Conservation (phyloP, 2,888 invertebrate genomes). For the Pammene aurita region DNA sequence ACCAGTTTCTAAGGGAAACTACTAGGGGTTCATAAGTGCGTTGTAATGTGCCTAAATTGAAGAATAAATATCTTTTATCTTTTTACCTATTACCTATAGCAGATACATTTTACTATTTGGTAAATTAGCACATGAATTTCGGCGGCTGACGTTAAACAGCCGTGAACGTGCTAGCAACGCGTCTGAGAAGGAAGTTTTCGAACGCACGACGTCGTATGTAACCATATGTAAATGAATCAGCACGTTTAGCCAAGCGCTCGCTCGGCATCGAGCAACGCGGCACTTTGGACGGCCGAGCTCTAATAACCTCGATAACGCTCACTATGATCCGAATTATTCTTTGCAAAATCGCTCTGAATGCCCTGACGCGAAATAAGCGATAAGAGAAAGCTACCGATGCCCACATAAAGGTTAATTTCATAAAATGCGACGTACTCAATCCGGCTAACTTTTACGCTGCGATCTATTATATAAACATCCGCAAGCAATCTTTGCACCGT, state of each 20-base stretch:
- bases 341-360: slow-evolving; percentile 55
- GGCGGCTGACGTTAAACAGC: slow-evolving; percentile 29
- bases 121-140: slow-evolving; percentile 17
- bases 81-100: background rate
- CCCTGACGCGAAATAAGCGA: slow-evolving; percentile 65
- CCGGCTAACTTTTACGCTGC: slow-evolving; percentile 55
- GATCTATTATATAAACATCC: slow-evolving; percentile 72
- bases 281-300: slow-evolving; percentile 71
- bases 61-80: too few species aligned
- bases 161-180: slow-evolving; percentile 42
- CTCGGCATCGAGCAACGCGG: slow-evolving; percentile 78
- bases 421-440: slow-evolving; percentile 67
- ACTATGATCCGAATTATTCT: slow-evolving; percentile 54
- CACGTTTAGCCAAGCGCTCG: slow-evolving; percentile 72
- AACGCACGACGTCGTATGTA: slow-evolving; percentile 51
- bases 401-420: slow-evolving; percentile 78
- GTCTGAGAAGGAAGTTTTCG: slow-evolving; percentile 48
- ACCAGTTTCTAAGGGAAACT: too few species aligned
- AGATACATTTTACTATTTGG: slow-evolving; percentile 7
- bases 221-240: slow-evolving; percentile 81
- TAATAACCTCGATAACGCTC: slow-evolving; percentile 76
- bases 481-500: slow-evolving; percentile 49
- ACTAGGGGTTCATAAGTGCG: too few species aligned
- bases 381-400: slow-evolving; percentile 79
- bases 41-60: too few species aligned